These are phyloP conservation scores for Neomonachus schauinslandi DNA, from an alignment of 2,113 vertebrate species.

Conservation along the genomic window DNA sequence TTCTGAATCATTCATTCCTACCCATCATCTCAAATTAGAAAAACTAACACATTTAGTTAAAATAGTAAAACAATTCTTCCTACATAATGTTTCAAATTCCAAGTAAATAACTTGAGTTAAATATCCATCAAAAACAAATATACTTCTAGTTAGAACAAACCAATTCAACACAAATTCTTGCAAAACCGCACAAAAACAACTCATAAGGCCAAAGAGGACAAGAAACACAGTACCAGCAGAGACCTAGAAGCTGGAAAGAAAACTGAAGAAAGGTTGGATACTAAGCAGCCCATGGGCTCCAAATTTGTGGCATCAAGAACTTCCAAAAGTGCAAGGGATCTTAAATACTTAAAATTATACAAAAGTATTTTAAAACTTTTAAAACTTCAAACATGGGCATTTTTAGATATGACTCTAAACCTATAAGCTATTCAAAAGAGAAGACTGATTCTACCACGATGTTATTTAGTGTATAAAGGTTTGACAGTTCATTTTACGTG, in stretches of 20 bases:
- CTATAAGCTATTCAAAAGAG: constrained; percentile 13
- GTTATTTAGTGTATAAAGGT: not conserved
- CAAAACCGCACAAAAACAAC: not conserved
- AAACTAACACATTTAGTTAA: not conserved
- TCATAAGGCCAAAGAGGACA: not conserved
- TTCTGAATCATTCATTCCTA: not conserved
- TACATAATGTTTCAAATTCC: not conserved
- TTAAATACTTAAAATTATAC: not conserved
- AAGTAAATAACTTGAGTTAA: not conserved
- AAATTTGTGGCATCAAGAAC: not conserved
- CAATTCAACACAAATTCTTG: constrained; percentile 12
- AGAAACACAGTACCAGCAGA: not conserved
- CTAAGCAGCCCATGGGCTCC: not conserved
- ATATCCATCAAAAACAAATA: constrained; percentile 1
- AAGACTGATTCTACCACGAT: not conserved
- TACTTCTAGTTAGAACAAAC: not conserved
- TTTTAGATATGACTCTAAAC: not conserved
- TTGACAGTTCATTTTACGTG: not conserved
- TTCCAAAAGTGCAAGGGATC: not conserved
- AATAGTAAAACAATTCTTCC: not conserved
- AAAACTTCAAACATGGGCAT: not conserved
- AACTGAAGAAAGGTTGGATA: not conserved
- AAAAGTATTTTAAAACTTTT: constrained; percentile 29
- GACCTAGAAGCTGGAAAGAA: not conserved
- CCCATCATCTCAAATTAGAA: not conserved